phyloP scores from a whole-genome alignment of 92 coral and sea anemone genomes.

The Palythoa caribaeorum region DNA sequence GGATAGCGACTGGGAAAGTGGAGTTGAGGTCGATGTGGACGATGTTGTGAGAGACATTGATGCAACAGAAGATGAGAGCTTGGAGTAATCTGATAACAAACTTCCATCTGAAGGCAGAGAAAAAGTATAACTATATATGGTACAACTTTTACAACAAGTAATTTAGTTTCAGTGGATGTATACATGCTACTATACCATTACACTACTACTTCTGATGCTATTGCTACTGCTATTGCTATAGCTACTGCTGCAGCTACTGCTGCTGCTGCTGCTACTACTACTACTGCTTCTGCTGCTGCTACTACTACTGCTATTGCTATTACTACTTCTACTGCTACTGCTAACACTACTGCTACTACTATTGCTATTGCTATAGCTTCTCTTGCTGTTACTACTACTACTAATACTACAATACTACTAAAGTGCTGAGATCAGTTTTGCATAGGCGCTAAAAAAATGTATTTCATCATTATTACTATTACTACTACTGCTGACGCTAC shows the following conservation, averaged over 20 bases:
- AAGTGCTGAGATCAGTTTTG: too few species aligned
- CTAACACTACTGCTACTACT: neutral
- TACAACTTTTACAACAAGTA: too few species aligned
- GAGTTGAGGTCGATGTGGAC: conserved; percentile 73
- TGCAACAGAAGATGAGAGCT: conserved; percentile 88
- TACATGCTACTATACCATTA: too few species aligned
- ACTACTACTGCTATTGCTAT: neutral
- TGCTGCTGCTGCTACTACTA: neutral
- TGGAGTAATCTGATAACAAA: conserved; percentile 65
- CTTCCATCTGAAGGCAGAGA: conserved; percentile 52
- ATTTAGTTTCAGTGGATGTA: too few species aligned
- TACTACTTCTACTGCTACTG: neutral
- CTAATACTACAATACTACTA: neutral
- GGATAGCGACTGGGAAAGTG: conserved; percentile 69
- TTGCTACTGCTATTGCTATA: too few species aligned
- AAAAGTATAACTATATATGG: neutral
- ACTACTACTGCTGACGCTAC: neutral
- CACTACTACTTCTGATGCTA: too few species aligned
- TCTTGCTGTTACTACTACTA: neutral
- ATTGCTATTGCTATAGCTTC: neutral
- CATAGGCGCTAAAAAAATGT: too few species aligned
- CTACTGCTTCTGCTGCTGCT: neutral
- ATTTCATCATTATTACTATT: too few species aligned
- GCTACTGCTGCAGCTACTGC: neutral
- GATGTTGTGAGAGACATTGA: conserved; percentile 82